Evolutionary conservation across 2,113 vertebrate species (phyloP).

Genomic region (Oncorhynchus gorbuscha): DNA sequence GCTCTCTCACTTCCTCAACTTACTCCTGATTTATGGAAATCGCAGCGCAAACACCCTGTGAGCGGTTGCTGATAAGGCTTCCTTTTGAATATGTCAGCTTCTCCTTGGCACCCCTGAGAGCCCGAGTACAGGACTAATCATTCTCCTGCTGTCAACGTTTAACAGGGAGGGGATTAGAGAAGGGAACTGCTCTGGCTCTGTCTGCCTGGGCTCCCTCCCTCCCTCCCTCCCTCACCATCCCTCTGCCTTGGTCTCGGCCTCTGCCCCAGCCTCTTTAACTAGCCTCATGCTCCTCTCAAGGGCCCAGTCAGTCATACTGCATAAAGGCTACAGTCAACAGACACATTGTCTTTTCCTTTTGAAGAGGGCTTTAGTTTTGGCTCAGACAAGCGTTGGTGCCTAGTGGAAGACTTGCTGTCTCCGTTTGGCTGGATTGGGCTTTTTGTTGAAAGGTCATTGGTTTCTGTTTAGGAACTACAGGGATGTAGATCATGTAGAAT

Average conservation of each 20-base stretch:
- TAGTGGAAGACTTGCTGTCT: not conserved
- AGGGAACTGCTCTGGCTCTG: not conserved
- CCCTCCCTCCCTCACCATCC: no score
- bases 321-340: no score
- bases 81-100: slow-evolving; percentile 13
- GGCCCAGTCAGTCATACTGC: no score
- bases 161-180: slow-evolving; percentile 6
- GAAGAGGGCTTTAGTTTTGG: no score
- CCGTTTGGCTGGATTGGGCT: no score
- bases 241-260: no score
- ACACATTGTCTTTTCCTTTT: no score
- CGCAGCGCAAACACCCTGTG: not conserved
- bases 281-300: no score
- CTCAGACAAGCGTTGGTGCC: no score
- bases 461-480: not conserved
- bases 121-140: not conserved
- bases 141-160: slow-evolving; percentile 4
- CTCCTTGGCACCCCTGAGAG: slow-evolving; percentile 9
- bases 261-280: no score
- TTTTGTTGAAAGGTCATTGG: not conserved
- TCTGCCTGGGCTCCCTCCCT: not conserved
- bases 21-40: slow-evolving; percentile 6
- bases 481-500: not conserved
- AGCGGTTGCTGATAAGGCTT: slow-evolving; percentile 1
- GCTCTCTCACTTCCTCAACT: not conserved